Conservation (phyloP, 2,113 vertebrate genomes). For the Catharus bicknelli region DNA sequence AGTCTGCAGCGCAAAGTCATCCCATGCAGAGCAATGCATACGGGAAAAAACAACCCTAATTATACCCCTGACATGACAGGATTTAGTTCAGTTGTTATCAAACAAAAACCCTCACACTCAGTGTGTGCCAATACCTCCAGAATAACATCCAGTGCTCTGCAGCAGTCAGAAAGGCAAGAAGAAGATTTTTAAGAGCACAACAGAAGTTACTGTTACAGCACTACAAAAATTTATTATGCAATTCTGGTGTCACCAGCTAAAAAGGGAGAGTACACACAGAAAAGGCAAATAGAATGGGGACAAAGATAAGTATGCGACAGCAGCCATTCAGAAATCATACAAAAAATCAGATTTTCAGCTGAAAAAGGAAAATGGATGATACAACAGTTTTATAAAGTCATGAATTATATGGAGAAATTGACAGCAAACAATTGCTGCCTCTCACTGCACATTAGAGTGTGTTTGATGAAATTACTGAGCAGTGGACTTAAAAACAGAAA, state of each 20-base stretch:
- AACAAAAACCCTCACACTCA: background rate
- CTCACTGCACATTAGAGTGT: background rate
- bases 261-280: background rate
- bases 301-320: background rate
- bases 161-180: background rate
- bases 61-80: background rate
- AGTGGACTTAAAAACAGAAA: background rate
- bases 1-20: conserved; percentile 25
- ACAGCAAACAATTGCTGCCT: background rate
- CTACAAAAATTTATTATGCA: background rate
- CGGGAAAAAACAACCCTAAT: conserved; percentile 28
- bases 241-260: background rate
- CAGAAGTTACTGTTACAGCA: background rate
- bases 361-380: background rate
- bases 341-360: background rate
- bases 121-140: background rate
- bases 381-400: background rate
- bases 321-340: background rate
- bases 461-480: background rate
- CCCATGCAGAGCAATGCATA: background rate
- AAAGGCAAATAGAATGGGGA: background rate
- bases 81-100: background rate
- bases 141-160: background rate
- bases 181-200: background rate
- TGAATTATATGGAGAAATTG: background rate